Conservation (phyloP, 2,888 invertebrate genomes). For the Branchinecta sandiegonensis region DNA sequence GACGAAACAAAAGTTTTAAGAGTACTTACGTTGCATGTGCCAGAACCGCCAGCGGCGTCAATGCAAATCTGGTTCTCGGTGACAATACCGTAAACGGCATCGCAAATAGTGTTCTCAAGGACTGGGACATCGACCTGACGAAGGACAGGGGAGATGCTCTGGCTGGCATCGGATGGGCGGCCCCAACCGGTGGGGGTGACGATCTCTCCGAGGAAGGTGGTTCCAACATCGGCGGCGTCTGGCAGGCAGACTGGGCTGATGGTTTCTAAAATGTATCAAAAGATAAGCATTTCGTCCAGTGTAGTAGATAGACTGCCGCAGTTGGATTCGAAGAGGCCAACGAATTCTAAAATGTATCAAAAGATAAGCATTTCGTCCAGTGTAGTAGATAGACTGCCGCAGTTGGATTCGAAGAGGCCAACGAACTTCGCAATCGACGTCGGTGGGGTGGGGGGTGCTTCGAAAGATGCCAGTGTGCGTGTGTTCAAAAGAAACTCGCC, state of each 20-base stretch:
- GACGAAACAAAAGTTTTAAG: neutral
- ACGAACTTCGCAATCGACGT: too few relatives aligned
- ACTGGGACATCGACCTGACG: constrained; percentile 20
- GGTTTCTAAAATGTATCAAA: constrained; percentile 19
- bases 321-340: too few relatives aligned
- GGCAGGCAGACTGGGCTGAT: constrained; percentile 27
- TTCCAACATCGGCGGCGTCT: constrained; percentile 22
- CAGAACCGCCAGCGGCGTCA: constrained; percentile 20
- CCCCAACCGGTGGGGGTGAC: constrained; percentile 30
- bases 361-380: too few relatives aligned
- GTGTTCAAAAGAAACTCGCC: too few relatives aligned
- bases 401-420: too few relatives aligned
- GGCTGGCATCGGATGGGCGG: constrained; percentile 25
- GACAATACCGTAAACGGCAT: constrained; percentile 18
- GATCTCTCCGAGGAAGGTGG: constrained; percentile 24
- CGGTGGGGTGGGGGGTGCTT: too few relatives aligned
- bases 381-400: too few relatives aligned
- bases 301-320: too few relatives aligned
- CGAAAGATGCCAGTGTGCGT: too few relatives aligned
- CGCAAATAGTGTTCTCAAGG: constrained; percentile 22
- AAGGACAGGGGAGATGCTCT: constrained; percentile 19
- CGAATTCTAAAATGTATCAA: too few relatives aligned
- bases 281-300: neutral
- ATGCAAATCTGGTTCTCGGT: constrained; percentile 22
- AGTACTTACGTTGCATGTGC: constrained; percentile 24